phyloP scores from a whole-genome alignment of 2,888 invertebrate species.

The Rhagonycha lutea region DNA sequence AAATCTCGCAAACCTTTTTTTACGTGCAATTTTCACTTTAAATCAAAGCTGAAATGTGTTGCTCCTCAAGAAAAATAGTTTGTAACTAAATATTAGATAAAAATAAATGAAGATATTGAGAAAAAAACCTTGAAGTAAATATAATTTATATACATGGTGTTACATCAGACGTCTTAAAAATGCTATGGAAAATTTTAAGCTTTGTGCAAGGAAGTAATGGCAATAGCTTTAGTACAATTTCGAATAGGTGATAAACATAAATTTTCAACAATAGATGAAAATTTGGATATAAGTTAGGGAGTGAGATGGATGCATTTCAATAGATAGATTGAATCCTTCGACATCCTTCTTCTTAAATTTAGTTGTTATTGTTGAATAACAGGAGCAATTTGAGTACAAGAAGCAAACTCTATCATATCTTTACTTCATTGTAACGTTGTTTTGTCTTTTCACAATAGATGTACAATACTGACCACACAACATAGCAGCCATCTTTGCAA shows the following conservation, averaged over 20 bases:
- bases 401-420: constrained; percentile 41
- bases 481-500: constrained; percentile 47
- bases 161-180: neutral
- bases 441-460: constrained; percentile 47
- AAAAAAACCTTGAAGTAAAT: neutral
- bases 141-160: neutral
- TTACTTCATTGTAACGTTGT: constrained; percentile 45
- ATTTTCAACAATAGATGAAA: neutral
- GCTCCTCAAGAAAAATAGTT: neutral
- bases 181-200: neutral
- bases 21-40: neutral
- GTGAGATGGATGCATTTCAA: neutral
- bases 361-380: constrained; percentile 35
- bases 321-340: neutral
- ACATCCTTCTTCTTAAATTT: constrained; percentile 9
- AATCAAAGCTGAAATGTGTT: neutral
- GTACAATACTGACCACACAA: constrained; percentile 49
- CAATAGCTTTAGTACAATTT: neutral
- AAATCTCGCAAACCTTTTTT: no score
- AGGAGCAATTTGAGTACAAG: constrained; percentile 40
- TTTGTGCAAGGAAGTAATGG: neutral
- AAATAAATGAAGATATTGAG: neutral
- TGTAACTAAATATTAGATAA: neutral
- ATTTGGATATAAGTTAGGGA: neutral
- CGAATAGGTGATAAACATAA: neutral